Conservation (phyloP, 2,113 vertebrate species). For the Triplophysa dalaica region DNA sequence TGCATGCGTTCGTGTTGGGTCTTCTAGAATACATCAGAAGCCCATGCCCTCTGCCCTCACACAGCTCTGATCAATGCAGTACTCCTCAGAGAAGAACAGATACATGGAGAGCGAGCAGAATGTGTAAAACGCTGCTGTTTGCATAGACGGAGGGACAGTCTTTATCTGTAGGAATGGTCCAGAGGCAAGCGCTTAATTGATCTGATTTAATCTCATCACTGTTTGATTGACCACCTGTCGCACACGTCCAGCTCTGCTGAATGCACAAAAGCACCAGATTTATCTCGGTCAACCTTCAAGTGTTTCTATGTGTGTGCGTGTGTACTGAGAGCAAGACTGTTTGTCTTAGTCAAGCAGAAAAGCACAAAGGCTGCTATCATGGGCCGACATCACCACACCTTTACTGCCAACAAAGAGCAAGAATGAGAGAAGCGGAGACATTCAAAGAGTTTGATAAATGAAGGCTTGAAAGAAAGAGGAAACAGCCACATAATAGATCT, state of each 20-base stretch:
- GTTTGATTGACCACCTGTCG: conserved; percentile 74
- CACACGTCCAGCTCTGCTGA: conserved; percentile 28
- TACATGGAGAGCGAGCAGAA: neutral
- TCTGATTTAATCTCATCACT: conserved; percentile 72
- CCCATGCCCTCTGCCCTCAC: neutral
- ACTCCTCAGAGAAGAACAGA: neutral
- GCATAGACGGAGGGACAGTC: conserved; percentile 54
- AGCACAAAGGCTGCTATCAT: conserved; percentile 31
- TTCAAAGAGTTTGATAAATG: conserved; percentile 18
- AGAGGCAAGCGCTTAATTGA: conserved; percentile 71
- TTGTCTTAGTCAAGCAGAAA: conserved; percentile 38
- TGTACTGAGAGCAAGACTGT: conserved; percentile 17
- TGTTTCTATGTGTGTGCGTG: neutral
- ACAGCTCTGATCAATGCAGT: neutral
- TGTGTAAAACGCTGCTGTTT: conserved; percentile 51
- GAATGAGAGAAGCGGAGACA: neutral
- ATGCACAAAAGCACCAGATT: conserved; percentile 50
- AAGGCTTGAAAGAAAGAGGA: conserved; percentile 4
- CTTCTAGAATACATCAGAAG: conserved; percentile 43
- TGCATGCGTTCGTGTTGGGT: conserved; percentile 56
- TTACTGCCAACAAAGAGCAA: conserved; percentile 21
- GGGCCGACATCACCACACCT: conserved; percentile 21
- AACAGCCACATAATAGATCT: neutral
- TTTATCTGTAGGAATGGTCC: conserved; percentile 59
- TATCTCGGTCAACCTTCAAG: conserved; percentile 44